These are phyloP conservation scores for Ochropleura plecta DNA, from an alignment of 2,888 invertebrate genomes.

Conservation along the genomic window DNA sequence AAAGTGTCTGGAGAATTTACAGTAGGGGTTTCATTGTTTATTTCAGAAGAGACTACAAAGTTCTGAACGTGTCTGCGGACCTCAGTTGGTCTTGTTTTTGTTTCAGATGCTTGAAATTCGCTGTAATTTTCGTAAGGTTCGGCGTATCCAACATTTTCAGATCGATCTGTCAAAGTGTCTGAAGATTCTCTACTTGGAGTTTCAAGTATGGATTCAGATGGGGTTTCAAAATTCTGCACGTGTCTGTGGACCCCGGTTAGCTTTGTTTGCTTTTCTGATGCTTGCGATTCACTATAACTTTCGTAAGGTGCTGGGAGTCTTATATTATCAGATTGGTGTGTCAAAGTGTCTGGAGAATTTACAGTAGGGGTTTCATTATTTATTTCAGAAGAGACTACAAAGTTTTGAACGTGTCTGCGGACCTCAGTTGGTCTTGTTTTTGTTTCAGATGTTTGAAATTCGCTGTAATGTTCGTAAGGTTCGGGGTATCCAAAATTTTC, in stretches of 20 bases:
- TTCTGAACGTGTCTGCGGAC: constrained; percentile 6
- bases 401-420: constrained; percentile 6
- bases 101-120: constrained; percentile 3
- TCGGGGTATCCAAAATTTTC: background rate
- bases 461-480: constrained; percentile 22
- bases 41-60: background rate
- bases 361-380: background rate
- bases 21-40: background rate
- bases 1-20: background rate
- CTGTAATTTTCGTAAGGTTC: constrained; percentile 24
- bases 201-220: background rate
- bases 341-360: background rate
- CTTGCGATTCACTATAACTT: constrained; percentile 10
- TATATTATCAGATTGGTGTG: background rate
- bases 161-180: background rate
- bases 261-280: background rate
- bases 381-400: background rate
- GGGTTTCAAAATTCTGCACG: background rate
- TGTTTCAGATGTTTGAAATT: background rate
- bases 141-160: background rate
- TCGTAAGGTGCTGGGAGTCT: constrained; percentile 5
- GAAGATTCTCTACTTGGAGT: background rate
- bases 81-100: background rate
- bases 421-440: background rate
- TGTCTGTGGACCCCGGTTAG: background rate